Evolutionary conservation across 2,113 vertebrate genomes (phyloP).

Genomic region (Charina bottae): DNA sequence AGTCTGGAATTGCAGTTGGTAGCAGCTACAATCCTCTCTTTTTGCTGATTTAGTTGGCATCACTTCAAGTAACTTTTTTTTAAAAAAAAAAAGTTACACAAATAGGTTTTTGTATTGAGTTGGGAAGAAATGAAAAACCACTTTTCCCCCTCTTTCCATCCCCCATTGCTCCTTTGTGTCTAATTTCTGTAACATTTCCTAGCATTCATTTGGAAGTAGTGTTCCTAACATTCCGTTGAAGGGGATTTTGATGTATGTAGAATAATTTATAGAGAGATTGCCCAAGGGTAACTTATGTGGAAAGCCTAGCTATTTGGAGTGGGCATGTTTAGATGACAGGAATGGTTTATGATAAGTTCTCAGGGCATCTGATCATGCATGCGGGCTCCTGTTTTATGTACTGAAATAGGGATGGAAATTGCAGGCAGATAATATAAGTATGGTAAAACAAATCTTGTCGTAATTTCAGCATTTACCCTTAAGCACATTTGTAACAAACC

Average conservation of each 20-base stretch:
- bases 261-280: conserved; percentile 10
- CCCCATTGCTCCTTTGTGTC: not conserved
- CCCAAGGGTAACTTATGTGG: not conserved
- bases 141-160: not conserved
- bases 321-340: not conserved
- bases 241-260: not conserved
- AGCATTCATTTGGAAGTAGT: conserved; percentile 23
- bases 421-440: not conserved
- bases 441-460: not conserved
- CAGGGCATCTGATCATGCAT: not conserved
- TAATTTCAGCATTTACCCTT: not conserved
- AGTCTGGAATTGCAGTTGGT: not conserved
- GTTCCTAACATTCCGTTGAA: not conserved
- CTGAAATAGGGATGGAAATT: not conserved
- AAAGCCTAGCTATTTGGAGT: conserved; percentile 28
- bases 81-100: conserved; percentile 16
- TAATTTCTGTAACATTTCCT: conserved; percentile 31
- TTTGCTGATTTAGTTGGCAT: conserved; percentile 4
- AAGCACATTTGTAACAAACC: not conserved
- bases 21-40: not conserved
- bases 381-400: not conserved
- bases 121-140: not conserved
- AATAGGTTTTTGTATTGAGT: not conserved
- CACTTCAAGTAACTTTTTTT: conserved; percentile 38
- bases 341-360: not conserved